Evolutionary conservation across 2,888 invertebrate genomes (phyloP).

Genomic region (Agonopterix heracliana): DNA sequence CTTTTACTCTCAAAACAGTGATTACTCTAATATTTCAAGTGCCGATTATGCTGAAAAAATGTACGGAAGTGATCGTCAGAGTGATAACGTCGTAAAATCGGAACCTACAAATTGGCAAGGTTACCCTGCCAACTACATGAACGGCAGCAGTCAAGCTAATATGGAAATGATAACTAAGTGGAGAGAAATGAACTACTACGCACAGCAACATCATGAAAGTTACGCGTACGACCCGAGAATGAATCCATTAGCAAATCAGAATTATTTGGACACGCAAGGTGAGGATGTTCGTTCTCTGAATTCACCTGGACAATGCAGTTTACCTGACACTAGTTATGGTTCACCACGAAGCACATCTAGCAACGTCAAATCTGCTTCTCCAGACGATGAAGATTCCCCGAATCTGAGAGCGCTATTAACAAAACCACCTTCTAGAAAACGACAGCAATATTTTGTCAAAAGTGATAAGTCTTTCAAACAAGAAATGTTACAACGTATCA

Average conservation of each 20-base stretch:
- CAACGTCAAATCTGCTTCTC: constrained; percentile 41
- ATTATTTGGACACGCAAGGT: constrained; percentile 28
- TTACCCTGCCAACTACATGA: constrained; percentile 38
- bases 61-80: constrained; percentile 30
- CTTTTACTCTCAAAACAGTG: constrained; percentile 40
- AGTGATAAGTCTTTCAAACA: constrained; percentile 42
- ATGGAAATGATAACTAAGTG: constrained; percentile 53
- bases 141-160: constrained; percentile 30
- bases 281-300: constrained; percentile 47
- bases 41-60: constrained; percentile 31
- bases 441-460: constrained; percentile 41
- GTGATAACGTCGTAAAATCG: constrained; percentile 41
- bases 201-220: constrained; percentile 43
- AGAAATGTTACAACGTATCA: constrained; percentile 43
- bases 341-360: constrained; percentile 54
- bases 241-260: constrained; percentile 25
- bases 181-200: constrained; percentile 53
- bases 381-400: constrained; percentile 63
- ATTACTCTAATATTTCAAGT: constrained; percentile 37
- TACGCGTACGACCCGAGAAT: constrained; percentile 42
- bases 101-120: constrained; percentile 53
- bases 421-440: constrained; percentile 41
- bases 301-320: constrained; percentile 56
- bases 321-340: constrained; percentile 54
- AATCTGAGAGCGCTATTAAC: constrained; percentile 77